These are phyloP conservation scores for Colossoma macropomum DNA, from an alignment of 2,113 vertebrate species.

Conservation along the genomic window DNA sequence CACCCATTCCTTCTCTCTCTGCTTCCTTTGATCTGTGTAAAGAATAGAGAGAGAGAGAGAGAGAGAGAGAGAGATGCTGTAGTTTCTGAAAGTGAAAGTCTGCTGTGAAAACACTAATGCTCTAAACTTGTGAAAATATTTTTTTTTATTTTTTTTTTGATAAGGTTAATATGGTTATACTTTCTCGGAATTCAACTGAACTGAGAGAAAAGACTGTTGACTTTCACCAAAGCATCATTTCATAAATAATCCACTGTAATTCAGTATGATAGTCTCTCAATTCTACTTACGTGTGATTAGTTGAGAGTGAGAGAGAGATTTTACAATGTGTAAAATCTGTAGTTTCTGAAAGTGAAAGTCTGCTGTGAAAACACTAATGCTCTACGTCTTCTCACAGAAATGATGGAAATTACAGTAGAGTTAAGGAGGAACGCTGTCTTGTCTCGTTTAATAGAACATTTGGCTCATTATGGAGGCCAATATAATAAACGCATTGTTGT, in stretches of 20 bases:
- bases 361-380: constrained; percentile 2
- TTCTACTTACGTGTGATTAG: too few species aligned
- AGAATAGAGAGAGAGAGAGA: neutral
- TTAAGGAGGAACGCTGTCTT: neutral
- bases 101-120: constrained; percentile 4
- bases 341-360: neutral
- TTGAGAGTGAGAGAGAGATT: too few species aligned
- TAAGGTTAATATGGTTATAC: too few species aligned
- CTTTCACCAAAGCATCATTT: too few species aligned
- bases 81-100: neutral
- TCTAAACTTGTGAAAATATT: too few species aligned
- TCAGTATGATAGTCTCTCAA: too few species aligned
- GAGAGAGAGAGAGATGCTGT: neutral
- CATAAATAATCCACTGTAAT: neutral
- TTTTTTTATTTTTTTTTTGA: too few species aligned
- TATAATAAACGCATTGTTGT: constrained; percentile 23
- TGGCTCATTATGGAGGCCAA: constrained; percentile 18
- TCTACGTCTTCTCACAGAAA: neutral
- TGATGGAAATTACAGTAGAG: neutral
- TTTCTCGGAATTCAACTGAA: too few species aligned
- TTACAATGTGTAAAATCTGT: neutral
- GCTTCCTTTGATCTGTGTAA: too few species aligned
- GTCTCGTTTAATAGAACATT: constrained; percentile 21
- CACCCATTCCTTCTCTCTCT: too few species aligned
- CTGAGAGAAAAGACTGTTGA: too few species aligned